Percentiles rank a stretch among this genome's conserved stretches.
These are phyloP conservation scores for Lytechinus pictus DNA, from an alignment of 35 echinoderm and acorn worm species.

Conservation along the genomic window DNA sequence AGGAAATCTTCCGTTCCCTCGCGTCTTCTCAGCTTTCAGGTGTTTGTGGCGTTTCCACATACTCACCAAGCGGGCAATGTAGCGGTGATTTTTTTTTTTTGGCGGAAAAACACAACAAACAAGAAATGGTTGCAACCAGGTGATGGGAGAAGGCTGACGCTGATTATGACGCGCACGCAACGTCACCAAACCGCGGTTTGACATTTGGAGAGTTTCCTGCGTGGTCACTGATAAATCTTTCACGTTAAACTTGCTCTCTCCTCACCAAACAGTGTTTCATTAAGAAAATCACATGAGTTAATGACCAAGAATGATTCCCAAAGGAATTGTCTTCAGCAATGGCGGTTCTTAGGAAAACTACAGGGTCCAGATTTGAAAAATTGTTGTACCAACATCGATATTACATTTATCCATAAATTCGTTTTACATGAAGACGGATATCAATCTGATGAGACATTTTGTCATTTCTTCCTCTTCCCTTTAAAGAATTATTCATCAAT, in stretches of 20 bases:
- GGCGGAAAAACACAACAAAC: constrained; percentile 8
- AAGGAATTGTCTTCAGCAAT: neutral
- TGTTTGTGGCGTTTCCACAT: constrained; percentile 1
- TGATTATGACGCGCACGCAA: neutral
- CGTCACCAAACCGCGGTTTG: neutral
- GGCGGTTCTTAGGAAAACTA: neutral
- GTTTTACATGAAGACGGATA: no score
- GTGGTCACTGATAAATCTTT: neutral
- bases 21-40: neutral
- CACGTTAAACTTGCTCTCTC: neutral
- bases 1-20: neutral
- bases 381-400: no score
- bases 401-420: no score
- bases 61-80: neutral
- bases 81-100: neutral
- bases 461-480: no score
- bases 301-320: neutral
- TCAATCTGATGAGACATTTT: no score
- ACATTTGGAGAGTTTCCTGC: neutral
- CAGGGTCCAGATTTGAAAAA: no score
- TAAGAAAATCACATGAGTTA: neutral
- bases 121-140: neutral
- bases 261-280: neutral
- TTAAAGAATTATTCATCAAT: no score
- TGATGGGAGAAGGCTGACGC: neutral